These are phyloP conservation scores for Strigamia crassipes DNA, from an alignment of 2,888 invertebrate genomes.

Conservation along the genomic window DNA sequence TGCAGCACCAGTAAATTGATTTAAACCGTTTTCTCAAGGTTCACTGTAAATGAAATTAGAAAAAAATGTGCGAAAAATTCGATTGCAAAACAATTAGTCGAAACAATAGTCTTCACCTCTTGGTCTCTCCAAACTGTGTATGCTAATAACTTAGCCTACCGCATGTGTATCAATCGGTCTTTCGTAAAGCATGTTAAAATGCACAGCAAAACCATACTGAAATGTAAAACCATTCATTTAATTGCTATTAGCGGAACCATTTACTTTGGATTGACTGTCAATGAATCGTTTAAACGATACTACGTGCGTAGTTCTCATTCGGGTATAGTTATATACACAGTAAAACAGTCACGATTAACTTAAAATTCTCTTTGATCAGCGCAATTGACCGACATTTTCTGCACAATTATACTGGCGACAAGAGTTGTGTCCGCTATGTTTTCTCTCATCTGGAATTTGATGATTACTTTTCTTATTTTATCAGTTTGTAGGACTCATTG, in stretches of 20 bases:
- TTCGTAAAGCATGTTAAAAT: conserved; percentile 13
- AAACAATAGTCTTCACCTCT: conserved; percentile 56
- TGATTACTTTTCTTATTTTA: conserved; percentile 58
- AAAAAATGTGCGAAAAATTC: conserved; percentile 56
- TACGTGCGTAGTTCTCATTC: not conserved
- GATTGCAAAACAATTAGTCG: conserved; percentile 57
- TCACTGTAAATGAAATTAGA: conserved; percentile 56
- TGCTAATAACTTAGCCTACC: conserved; percentile 58
- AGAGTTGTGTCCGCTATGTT: not conserved
- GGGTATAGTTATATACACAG: no score
- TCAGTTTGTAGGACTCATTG: conserved; percentile 61
- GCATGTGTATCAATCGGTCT: conserved; percentile 57
- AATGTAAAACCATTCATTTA: not conserved
- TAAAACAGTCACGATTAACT: not conserved
- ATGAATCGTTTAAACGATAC: not conserved
- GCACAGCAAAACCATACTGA: conserved; percentile 30
- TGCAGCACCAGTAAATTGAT: no score
- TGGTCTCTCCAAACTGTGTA: conserved; percentile 60
- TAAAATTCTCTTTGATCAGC: not conserved
- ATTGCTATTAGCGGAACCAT: not conserved
- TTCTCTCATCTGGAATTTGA: conserved; percentile 57
- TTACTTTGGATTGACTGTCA: not conserved
- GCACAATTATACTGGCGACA: not conserved
- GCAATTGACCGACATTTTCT: not conserved
- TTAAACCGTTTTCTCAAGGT: no score